phyloP scores from a whole-genome alignment of 2,888 invertebrate species.

The Rutpela maculata region DNA sequence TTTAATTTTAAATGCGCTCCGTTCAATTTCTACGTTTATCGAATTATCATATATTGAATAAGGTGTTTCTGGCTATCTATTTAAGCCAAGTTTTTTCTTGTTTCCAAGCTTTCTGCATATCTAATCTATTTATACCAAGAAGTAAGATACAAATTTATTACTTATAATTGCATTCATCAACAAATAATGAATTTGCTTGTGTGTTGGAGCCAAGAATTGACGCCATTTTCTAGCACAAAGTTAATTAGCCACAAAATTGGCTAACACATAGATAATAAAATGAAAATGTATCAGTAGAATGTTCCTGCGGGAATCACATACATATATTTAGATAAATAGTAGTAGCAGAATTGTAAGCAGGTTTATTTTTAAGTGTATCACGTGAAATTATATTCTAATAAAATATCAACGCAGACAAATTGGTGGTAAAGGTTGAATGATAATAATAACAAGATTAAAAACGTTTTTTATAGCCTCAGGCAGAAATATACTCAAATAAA shows the following conservation, averaged over 20 bases:
- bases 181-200: constrained; percentile 37
- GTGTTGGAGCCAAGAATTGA: constrained; percentile 26
- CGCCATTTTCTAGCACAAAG: constrained; percentile 30
- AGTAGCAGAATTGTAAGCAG: not conserved
- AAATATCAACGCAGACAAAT: no score
- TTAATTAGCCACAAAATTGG: constrained; percentile 30
- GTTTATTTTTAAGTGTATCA: no score
- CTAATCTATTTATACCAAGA: constrained; percentile 28
- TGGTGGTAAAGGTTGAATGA: no score
- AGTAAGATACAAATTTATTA: constrained; percentile 30
- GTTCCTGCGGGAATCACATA: not conserved
- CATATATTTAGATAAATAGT: not conserved
- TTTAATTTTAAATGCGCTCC: not conserved
- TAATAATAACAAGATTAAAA: no score
- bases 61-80: not conserved
- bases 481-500: no score
- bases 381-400: no score
- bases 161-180: constrained; percentile 37
- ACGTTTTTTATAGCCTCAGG: no score
- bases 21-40: not conserved
- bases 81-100: not conserved
- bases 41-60: no score
- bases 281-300: not conserved
- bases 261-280: constrained; percentile 22
- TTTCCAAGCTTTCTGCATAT: not conserved